phyloP scores from a whole-genome alignment of 2,797 vertebrate genomes.

The Lerista edwardsae region DNA sequence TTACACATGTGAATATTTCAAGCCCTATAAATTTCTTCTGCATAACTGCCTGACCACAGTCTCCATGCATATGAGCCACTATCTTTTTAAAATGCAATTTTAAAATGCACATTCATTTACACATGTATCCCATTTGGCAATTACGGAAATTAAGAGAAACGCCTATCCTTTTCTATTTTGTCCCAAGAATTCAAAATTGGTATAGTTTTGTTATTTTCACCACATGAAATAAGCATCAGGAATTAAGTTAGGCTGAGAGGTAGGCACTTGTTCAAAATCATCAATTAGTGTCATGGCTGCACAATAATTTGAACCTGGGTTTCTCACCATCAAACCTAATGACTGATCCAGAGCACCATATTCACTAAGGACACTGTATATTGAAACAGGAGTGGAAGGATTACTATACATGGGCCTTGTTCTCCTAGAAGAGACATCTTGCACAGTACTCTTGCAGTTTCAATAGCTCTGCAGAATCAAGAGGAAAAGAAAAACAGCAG shows the following conservation, averaged over 20 bases:
- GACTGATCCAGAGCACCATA: not conserved
- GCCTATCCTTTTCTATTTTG: not conserved
- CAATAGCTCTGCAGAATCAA: conserved; percentile 11
- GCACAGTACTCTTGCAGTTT: not conserved
- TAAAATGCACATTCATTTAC: not conserved
- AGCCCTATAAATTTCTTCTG: not conserved
- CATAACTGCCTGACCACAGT: not conserved
- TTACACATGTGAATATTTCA: not conserved
- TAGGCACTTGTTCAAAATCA: not conserved
- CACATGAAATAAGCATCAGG: not conserved
- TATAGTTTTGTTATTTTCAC: not conserved
- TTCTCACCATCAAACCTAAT: not conserved
- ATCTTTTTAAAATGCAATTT: not conserved
- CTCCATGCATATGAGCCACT: not conserved
- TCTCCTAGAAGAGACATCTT: conserved; percentile 27
- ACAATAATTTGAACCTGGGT: not conserved
- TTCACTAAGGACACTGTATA: conserved; percentile 13
- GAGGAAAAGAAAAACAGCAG: not conserved
- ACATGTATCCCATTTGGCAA: not conserved
- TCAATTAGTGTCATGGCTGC: not conserved
- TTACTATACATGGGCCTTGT: conserved; percentile 2
- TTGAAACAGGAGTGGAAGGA: not conserved
- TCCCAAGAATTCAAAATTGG: not conserved
- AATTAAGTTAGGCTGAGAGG: not conserved
- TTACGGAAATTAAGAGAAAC: not conserved